Evolutionary conservation across 2,888 invertebrate species (phyloP).

Genomic region (Tenthredo notha): DNA sequence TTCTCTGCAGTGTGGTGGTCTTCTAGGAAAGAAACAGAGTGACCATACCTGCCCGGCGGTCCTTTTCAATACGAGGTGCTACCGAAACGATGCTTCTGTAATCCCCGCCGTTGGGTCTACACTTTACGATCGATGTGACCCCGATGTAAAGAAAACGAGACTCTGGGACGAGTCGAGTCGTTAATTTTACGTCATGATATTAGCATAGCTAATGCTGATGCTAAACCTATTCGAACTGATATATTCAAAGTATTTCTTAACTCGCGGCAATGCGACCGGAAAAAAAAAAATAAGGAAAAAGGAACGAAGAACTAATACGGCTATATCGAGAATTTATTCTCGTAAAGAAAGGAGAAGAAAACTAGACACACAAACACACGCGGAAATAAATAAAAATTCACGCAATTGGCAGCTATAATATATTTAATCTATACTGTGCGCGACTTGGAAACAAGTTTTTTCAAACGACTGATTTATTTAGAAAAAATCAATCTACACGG

Average conservation of each 20-base stretch:
- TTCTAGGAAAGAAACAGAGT: not conserved
- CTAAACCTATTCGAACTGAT: constrained; percentile 31
- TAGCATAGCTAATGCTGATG: constrained; percentile 47
- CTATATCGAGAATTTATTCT: not conserved
- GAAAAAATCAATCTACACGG: no score
- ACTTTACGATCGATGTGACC: constrained; percentile 52
- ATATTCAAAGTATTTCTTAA: constrained; percentile 38
- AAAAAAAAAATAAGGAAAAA: not conserved
- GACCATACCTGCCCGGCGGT: not conserved
- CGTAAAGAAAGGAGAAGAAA: not conserved
- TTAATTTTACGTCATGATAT: constrained; percentile 47
- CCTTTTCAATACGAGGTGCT: not conserved
- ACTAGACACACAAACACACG: not conserved
- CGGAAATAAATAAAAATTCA: not conserved
- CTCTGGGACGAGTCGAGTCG: constrained; percentile 39
- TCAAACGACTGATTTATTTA: no score
- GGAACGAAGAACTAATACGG: not conserved
- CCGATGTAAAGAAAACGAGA: constrained; percentile 50
- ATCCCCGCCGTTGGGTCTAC: constrained; percentile 41
- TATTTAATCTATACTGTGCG: not conserved
- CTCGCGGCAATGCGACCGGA: not conserved
- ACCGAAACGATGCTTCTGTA: constrained; percentile 14
- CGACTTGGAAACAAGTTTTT: no score
- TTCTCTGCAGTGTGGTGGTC: not conserved
- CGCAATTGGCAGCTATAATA: not conserved